phyloP scores from a whole-genome alignment of 2,113 vertebrate genomes.

The Otocyon megalotis region DNA sequence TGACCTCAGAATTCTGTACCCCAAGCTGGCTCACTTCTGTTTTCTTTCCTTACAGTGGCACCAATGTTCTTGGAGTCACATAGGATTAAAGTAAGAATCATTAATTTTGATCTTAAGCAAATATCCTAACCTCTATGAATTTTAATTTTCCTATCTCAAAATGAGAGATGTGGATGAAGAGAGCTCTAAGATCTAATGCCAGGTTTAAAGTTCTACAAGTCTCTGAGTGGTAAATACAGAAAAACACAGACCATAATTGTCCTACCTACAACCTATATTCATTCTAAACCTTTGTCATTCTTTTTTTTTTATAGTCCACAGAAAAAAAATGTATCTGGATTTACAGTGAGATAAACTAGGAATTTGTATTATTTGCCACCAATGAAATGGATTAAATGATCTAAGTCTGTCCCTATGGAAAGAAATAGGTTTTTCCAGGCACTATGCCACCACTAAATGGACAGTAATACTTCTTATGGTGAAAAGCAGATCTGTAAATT shows the following conservation, averaged over 20 bases:
- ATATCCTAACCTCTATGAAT: not conserved
- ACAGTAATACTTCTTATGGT: not conserved
- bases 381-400: not conserved
- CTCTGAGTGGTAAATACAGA: not conserved
- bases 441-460: not conserved
- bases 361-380: not conserved
- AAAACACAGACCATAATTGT: not conserved
- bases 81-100: not conserved
- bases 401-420: not conserved
- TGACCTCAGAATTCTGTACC: not conserved
- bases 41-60: not conserved
- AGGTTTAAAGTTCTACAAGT: not conserved
- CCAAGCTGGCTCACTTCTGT: not conserved
- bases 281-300: not conserved
- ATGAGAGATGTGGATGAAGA: not conserved
- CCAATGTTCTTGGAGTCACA: not conserved
- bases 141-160: conserved; percentile 5
- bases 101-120: not conserved
- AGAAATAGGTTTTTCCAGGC: not conserved
- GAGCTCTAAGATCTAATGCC: not conserved
- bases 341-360: not conserved
- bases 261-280: not conserved
- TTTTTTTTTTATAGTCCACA: not conserved
- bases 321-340: not conserved
- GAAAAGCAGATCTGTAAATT: not conserved